Evolutionary conservation across 2,113 vertebrate species (phyloP).

Genomic region (Rhadina sibilatrix): DNA sequence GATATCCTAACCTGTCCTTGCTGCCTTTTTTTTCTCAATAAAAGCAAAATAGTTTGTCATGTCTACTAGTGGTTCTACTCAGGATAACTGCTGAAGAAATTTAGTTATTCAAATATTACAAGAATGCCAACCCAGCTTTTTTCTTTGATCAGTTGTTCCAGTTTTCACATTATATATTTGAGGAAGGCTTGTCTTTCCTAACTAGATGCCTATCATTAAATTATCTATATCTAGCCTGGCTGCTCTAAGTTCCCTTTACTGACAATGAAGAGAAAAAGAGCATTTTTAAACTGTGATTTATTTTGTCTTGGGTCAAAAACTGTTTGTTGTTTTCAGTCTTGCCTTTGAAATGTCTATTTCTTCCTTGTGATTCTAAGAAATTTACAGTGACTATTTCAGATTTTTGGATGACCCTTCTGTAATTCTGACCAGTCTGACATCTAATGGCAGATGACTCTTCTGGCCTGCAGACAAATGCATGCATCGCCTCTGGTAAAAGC

Average conservation of each 20-base stretch:
- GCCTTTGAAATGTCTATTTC: not conserved
- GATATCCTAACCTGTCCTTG: not conserved
- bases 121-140: not conserved
- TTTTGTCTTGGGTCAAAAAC: not conserved
- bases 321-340: not conserved
- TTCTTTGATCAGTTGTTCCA: not conserved
- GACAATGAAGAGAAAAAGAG: not conserved
- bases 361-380: not conserved
- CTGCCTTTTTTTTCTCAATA: not conserved
- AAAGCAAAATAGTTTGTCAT: not conserved
- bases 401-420: not conserved
- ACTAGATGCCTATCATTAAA: not conserved
- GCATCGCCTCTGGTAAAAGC: not conserved
- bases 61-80: not conserved
- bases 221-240: not conserved
- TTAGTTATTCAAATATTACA: not conserved
- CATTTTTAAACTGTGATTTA: not conserved
- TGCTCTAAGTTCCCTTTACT: not conserved
- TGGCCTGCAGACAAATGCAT: not conserved
- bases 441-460: not conserved
- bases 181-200: not conserved
- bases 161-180: not conserved
- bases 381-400: not conserved
- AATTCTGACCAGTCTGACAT: not conserved
- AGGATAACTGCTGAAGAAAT: not conserved